Conservation (phyloP, 2,888 invertebrate species). For the Chesias legatella region DNA sequence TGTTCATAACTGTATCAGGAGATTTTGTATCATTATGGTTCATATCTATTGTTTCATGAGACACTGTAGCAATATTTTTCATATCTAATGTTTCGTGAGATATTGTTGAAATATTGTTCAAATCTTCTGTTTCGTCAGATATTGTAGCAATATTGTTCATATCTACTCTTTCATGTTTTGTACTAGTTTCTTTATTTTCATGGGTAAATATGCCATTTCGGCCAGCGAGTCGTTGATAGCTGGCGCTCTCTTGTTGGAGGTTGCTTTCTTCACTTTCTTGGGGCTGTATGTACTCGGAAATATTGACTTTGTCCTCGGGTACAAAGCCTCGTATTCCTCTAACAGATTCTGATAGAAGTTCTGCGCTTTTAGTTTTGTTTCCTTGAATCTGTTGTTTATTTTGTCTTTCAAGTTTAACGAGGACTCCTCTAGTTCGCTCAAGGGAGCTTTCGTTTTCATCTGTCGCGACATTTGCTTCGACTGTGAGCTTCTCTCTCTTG, state of each 20-base stretch:
- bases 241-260: constrained; percentile 58
- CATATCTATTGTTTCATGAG: constrained; percentile 24
- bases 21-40: constrained; percentile 2
- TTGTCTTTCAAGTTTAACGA: constrained; percentile 23
- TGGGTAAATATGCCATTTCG: constrained; percentile 62
- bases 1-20: not conserved
- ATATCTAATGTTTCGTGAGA: constrained; percentile 43
- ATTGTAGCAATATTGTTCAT: constrained; percentile 19
- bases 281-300: constrained; percentile 45
- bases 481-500: constrained; percentile 35
- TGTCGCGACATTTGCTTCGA: constrained; percentile 6
- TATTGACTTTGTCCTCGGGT: constrained; percentile 46
- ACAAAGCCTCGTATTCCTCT: constrained; percentile 58
- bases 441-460: constrained; percentile 17
- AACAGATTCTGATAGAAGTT: constrained; percentile 60
- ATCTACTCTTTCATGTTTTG: constrained; percentile 51
- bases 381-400: constrained; percentile 39
- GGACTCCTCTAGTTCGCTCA: constrained; percentile 41
- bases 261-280: constrained; percentile 55
- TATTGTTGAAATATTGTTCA: constrained; percentile 19
- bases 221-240: constrained; percentile 63
- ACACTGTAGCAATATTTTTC: constrained; percentile 22
- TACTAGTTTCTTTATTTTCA: constrained; percentile 63
- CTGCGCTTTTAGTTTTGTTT: constrained; percentile 63
- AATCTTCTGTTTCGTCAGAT: constrained; percentile 26